Evolutionary conservation across 2,888 invertebrate genomes (phyloP).

Genomic region (Stenchaetothrips biformis): DNA sequence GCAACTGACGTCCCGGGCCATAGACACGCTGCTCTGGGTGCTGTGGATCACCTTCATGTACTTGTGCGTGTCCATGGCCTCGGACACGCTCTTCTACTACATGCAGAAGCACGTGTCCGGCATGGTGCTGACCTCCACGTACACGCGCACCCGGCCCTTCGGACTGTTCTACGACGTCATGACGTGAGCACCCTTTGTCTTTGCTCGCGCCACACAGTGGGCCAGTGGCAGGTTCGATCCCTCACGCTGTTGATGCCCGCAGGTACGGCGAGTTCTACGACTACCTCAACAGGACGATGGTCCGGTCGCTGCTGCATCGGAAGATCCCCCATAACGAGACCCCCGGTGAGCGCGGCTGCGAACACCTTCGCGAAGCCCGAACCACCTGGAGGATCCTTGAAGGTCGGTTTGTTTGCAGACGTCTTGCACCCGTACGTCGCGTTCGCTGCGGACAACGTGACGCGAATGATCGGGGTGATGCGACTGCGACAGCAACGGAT

Average conservation of each 20-base stretch:
- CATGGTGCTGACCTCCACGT: neutral
- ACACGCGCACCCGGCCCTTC: neutral
- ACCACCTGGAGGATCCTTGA: neutral
- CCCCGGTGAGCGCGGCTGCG: neutral
- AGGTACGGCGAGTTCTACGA: constrained; percentile 2
- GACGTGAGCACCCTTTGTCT: neutral
- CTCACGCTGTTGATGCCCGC: neutral
- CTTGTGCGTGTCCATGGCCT: neutral
- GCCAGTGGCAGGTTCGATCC: neutral
- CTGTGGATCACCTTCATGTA: constrained; percentile 4
- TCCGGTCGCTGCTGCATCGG: neutral
- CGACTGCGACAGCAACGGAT: neutral
- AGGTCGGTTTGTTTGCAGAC: neutral
- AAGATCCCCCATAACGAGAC: neutral
- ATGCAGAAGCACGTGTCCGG: constrained; percentile 6
- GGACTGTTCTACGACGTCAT: constrained; percentile 6
- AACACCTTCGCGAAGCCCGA: neutral
- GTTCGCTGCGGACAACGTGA: constrained; percentile 5
- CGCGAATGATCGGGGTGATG: neutral
- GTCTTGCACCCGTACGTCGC: neutral
- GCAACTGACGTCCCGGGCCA: neutral
- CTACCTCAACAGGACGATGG: neutral
- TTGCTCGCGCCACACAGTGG: neutral
- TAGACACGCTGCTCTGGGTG: neutral
- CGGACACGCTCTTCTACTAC: constrained; percentile 7